Percentiles rank a stretch among this genome's conserved stretches.
Conservation (phyloP, 2,888 invertebrate species). For the Hypsopygia costalis region DNA sequence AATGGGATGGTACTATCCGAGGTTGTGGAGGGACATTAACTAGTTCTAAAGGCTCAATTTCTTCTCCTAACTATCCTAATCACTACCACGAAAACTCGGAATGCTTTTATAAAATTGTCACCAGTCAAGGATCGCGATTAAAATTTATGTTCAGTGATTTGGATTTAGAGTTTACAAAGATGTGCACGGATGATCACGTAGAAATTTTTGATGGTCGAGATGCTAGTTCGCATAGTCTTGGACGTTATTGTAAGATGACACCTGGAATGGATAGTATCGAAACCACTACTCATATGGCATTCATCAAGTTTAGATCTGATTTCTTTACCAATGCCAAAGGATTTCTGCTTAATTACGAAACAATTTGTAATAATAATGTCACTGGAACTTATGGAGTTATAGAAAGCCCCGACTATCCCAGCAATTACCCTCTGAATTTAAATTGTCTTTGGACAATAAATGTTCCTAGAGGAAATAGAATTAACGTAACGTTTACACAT, state of each 20-base stretch:
- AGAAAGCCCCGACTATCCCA: conserved; percentile 92
- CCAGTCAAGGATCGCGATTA: conserved; percentile 85
- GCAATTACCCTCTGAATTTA: conserved; percentile 78
- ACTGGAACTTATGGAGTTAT: conserved; percentile 87
- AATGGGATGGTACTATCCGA: conserved; percentile 64
- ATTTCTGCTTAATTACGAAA: conserved; percentile 87
- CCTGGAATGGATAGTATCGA: conserved; percentile 70
- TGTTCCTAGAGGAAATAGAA: conserved; percentile 87
- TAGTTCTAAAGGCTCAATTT: conserved; percentile 78
- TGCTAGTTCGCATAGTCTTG: neutral
- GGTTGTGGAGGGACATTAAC: conserved; percentile 92
- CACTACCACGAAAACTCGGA: conserved; percentile 84
- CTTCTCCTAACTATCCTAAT: conserved; percentile 8
- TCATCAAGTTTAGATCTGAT: conserved; percentile 88
- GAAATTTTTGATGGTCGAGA: conserved; percentile 9
- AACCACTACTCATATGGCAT: conserved; percentile 83
- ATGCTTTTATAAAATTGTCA: conserved; percentile 90
- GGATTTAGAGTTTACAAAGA: conserved; percentile 86
- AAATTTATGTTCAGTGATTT: conserved; percentile 85
- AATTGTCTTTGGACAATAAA: conserved; percentile 90
- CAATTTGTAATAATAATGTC: conserved; percentile 84
- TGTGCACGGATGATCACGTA: conserved; percentile 46
- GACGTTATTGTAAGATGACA: conserved; percentile 1
- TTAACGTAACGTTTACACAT: conserved; percentile 91
- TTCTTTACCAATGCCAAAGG: conserved; percentile 83